Evolutionary conservation across 53 echinoderm and acorn worm genomes (phyloP).

Genomic region (Mesocentrotus franciscanus): DNA sequence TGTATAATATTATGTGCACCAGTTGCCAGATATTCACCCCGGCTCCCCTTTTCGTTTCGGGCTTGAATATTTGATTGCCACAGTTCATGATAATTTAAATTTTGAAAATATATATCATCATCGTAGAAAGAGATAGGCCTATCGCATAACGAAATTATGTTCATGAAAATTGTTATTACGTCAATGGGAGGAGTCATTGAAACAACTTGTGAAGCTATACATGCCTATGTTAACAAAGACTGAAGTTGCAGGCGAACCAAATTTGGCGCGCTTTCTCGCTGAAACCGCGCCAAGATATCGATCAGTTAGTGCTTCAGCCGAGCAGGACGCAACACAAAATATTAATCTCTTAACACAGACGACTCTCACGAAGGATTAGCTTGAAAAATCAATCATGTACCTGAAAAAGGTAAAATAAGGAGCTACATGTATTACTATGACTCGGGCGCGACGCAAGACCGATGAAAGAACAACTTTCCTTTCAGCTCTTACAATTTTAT

Average conservation of each 20-base stretch:
- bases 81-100: too few relatives aligned
- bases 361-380: neutral
- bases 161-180: too few relatives aligned
- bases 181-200: too few relatives aligned
- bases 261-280: conserved; percentile 13
- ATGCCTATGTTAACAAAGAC: neutral
- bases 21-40: too few relatives aligned
- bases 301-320: neutral
- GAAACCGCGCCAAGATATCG: neutral
- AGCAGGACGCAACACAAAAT: neutral
- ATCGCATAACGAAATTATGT: too few relatives aligned
- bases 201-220: too few relatives aligned
- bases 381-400: neutral
- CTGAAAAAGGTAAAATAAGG: neutral
- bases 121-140: too few relatives aligned
- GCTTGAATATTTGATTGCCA: too few relatives aligned
- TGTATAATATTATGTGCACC: too few relatives aligned
- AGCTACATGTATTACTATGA: neutral
- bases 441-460: neutral
- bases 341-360: neutral
- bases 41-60: too few relatives aligned
- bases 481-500: neutral
- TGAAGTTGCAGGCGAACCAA: neutral
- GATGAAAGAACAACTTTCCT: neutral
- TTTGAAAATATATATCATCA: too few relatives aligned